Percentiles rank a stretch among this genome's conserved stretches.
These are phyloP conservation scores for Lycocorax pyrrhopterus DNA, from an alignment of 2,113 vertebrate genomes.

Conservation along the genomic window DNA sequence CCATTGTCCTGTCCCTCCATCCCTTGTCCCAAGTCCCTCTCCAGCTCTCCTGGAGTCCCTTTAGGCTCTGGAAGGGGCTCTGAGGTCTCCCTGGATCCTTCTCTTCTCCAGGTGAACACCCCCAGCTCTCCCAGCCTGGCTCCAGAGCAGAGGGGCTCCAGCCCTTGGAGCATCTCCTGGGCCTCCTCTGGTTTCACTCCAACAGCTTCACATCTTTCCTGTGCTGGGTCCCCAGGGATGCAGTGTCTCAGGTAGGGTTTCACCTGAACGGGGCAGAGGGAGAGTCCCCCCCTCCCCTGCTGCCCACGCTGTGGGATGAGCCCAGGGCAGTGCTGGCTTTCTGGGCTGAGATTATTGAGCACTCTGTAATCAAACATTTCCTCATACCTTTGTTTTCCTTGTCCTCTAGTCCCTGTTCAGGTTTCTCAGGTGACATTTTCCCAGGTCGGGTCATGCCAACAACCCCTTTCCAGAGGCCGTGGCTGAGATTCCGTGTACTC, in stretches of 20 bases:
- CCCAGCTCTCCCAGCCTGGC: neutral
- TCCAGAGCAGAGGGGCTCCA: neutral
- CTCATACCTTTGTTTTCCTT: neutral
- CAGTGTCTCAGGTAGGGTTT: neutral
- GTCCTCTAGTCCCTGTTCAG: neutral
- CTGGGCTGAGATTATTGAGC: neutral
- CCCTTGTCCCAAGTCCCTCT: neutral
- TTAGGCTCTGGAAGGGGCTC: neutral
- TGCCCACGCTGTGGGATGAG: neutral
- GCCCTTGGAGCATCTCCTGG: rapidly evolving
- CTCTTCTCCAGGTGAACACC: neutral
- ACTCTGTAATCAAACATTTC: neutral
- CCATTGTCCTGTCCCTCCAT: neutral
- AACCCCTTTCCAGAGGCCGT: rapidly evolving
- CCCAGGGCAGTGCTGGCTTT: neutral
- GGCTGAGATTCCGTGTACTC: neutral
- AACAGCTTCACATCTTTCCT: rapidly evolving
- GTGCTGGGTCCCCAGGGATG: neutral
- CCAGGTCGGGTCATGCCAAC: neutral
- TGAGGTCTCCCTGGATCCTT: neutral
- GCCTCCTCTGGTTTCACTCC: neutral
- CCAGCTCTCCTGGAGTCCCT: neutral
- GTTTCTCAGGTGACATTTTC: neutral
- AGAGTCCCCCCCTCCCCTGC: neutral
- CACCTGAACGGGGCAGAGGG: neutral